A percentile compares a stretch with the other conserved stretches of the same genome.
phyloP scores from a whole-genome alignment of 2,113 vertebrate species.

The Chionis minor region DNA sequence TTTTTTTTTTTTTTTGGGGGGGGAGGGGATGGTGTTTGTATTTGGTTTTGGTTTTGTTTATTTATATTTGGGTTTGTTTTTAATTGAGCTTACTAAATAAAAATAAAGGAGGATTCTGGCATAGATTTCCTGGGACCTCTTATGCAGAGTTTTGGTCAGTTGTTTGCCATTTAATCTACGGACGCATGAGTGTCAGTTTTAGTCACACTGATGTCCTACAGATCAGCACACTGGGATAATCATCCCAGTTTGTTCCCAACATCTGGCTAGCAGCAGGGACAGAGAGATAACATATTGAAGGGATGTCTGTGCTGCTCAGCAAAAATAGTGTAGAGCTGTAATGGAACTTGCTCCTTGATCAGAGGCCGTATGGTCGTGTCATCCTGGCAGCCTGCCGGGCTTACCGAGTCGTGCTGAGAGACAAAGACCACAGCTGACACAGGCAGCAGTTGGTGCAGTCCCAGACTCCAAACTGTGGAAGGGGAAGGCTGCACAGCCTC shows the following conservation, averaged over 20 bases:
- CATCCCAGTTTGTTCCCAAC: background rate
- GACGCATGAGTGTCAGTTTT: background rate
- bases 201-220: background rate
- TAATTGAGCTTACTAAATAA: background rate
- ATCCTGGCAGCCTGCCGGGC: background rate
- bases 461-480: background rate
- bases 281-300: background rate
- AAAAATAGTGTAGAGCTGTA: background rate
- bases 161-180: background rate
- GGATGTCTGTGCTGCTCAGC: background rate
- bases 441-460: background rate
- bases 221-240: background rate
- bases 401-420: background rate
- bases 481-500: background rate
- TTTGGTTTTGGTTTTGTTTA: no score
- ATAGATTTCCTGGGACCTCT: background rate
- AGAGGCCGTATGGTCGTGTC: background rate
- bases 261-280: slow-evolving; percentile 31
- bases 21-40: no score
- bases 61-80: no score
- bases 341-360: background rate
- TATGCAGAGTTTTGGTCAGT: background rate
- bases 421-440: background rate
- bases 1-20: no score
- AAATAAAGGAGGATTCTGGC: background rate